Conservation (phyloP, 2,797 vertebrate species). For the Rhinogobio ventralis region DNA sequence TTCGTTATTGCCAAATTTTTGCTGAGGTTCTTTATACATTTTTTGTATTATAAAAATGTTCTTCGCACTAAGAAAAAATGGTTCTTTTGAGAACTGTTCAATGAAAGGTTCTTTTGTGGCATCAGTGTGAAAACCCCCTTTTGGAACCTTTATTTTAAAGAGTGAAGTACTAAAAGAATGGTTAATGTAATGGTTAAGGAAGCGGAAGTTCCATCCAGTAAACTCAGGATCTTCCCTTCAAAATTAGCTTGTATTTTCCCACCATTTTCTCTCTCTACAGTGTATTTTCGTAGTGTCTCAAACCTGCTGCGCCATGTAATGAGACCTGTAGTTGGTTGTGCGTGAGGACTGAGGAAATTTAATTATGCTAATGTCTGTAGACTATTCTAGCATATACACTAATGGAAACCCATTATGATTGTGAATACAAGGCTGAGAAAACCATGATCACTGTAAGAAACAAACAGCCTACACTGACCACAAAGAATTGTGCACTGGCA, state of each 20-base stretch:
- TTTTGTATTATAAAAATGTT: too few species aligned
- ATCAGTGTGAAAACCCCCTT: neutral
- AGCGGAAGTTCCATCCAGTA: neutral
- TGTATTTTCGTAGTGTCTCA: neutral
- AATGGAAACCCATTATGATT: neutral
- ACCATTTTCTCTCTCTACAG: neutral
- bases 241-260: neutral
- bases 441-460: neutral
- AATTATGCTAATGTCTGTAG: constrained; percentile 28
- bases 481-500: neutral
- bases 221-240: neutral
- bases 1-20: too few species aligned
- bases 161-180: neutral
- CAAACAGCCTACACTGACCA: neutral
- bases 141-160: neutral
- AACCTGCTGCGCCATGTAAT: constrained; percentile 21
- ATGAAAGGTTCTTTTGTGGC: neutral
- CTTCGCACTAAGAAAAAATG: too few species aligned
- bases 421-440: constrained; percentile 1
- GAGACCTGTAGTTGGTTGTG: constrained; percentile 16
- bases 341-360: neutral
- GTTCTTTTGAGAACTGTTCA: too few species aligned
- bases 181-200: neutral
- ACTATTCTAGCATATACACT: constrained; percentile 1
- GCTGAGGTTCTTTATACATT: too few species aligned